Evolutionary conservation across 2,888 invertebrate species (phyloP).

Genomic region (Dascillus cervinus): DNA sequence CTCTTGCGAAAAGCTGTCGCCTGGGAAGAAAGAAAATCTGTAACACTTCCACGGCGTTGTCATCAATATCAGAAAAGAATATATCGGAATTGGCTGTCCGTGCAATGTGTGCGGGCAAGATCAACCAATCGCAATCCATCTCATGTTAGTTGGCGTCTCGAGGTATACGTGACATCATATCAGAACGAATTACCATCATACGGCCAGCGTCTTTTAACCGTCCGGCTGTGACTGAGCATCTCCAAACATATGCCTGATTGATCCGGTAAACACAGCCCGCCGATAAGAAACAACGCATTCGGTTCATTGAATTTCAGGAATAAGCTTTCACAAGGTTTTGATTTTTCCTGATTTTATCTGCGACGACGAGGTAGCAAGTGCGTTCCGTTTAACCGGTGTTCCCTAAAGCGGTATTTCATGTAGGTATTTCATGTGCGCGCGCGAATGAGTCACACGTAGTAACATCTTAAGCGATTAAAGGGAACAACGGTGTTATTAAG

Average conservation of each 20-base stretch:
- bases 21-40: constrained; percentile 10
- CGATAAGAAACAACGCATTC: constrained; percentile 21
- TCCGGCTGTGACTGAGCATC: constrained; percentile 14
- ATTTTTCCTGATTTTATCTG: constrained; percentile 21
- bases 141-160: constrained; percentile 15
- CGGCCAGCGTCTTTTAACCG: constrained; percentile 11
- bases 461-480: too few species aligned
- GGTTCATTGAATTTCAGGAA: constrained; percentile 22
- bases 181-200: constrained; percentile 26
- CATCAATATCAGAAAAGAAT: constrained; percentile 13
- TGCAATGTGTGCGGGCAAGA: constrained; percentile 13
- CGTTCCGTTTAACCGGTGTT: too few species aligned
- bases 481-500: too few species aligned
- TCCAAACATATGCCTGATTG: constrained; percentile 21
- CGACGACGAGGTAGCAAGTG: too few species aligned
- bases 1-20: too few species aligned
- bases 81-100: constrained; percentile 16
- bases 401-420: too few species aligned
- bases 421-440: too few species aligned
- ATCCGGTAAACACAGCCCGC: constrained; percentile 20
- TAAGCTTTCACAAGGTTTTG: constrained; percentile 16
- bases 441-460: too few species aligned
- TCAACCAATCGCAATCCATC: constrained; percentile 12
- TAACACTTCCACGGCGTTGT: constrained; percentile 12
- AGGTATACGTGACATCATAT: constrained; percentile 27